Percentiles rank a stretch among this genome's conserved stretches.
These are phyloP conservation scores for Dryocosmus kuriphilus DNA, from an alignment of 2,888 invertebrate genomes.

Conservation along the genomic window DNA sequence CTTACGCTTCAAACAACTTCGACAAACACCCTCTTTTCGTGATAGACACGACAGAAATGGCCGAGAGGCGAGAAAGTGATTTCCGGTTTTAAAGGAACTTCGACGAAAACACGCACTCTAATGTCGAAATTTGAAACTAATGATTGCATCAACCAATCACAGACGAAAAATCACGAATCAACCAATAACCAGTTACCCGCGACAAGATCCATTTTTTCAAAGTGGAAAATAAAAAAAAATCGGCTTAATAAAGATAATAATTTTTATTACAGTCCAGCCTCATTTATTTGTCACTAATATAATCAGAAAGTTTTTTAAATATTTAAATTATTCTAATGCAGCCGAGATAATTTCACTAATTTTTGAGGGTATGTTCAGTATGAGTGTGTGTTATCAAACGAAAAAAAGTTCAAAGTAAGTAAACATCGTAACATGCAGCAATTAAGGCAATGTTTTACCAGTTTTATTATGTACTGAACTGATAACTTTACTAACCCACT, in stretches of 20 bases:
- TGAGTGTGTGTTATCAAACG: not conserved
- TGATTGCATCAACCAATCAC: not conserved
- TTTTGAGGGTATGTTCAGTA: no score
- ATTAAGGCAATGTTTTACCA: not conserved
- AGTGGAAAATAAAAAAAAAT: not conserved
- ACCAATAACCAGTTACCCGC: not conserved
- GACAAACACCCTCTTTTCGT: slow-evolving; percentile 19
- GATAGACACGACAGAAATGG: slow-evolving; percentile 29
- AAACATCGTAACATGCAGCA: not conserved
- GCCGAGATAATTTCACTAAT: not conserved
- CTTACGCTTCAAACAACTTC: slow-evolving; percentile 24
- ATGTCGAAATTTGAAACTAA: not conserved
- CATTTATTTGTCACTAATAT: not conserved
- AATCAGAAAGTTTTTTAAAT: not conserved
- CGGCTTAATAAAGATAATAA: not conserved
- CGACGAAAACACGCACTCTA: not conserved
- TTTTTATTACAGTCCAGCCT: not conserved
- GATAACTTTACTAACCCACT: not conserved
- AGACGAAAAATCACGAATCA: not conserved
- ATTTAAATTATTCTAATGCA: not conserved
- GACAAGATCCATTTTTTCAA: not conserved
- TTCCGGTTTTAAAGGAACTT: not conserved
- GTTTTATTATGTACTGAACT: not conserved
- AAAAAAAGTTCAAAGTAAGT: no score
- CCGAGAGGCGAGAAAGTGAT: slow-evolving; percentile 18